A percentile compares a stretch with the other conserved stretches of the same genome.
Conservation (phyloP, 2,113 vertebrate genomes). For the Clarias magur region DNA sequence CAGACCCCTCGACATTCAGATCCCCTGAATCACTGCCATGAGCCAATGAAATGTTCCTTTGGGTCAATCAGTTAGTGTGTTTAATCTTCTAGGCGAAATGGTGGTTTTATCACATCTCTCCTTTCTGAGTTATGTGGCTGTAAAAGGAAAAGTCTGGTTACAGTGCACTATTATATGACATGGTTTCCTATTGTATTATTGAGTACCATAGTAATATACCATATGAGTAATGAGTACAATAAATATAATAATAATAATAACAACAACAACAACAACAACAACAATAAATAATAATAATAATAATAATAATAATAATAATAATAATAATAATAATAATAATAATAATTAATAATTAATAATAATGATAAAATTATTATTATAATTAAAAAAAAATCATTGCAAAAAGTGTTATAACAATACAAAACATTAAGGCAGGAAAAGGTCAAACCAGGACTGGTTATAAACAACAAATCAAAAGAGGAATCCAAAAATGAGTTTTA, state of each 20-base stretch:
- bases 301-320: too few species aligned
- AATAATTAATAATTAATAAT: too few species aligned
- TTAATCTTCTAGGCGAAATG: conserved; percentile 11
- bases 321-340: not conserved
- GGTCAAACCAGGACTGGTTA: not conserved
- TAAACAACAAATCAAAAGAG: not conserved
- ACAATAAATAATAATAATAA: too few species aligned
- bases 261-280: too few species aligned
- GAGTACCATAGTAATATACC: not conserved
- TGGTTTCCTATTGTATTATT: not conserved
- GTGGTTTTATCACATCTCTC: not conserved
- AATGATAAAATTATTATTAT: not conserved
- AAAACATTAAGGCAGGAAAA: not conserved
- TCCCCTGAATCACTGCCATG: conserved; percentile 6
- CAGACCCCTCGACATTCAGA: not conserved
- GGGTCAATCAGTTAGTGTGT: not conserved
- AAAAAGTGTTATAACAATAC: not conserved
- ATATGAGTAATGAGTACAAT: not conserved
- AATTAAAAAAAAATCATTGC: too few species aligned
- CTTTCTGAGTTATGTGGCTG: not conserved
- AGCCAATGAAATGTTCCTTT: conserved; percentile 14
- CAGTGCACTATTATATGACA: not conserved
- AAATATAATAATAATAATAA: not conserved
- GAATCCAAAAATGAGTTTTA: not conserved
- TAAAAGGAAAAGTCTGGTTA: not conserved